Evolutionary conservation across 2,888 invertebrate genomes (phyloP).

Genomic region (Chalcis sispes): DNA sequence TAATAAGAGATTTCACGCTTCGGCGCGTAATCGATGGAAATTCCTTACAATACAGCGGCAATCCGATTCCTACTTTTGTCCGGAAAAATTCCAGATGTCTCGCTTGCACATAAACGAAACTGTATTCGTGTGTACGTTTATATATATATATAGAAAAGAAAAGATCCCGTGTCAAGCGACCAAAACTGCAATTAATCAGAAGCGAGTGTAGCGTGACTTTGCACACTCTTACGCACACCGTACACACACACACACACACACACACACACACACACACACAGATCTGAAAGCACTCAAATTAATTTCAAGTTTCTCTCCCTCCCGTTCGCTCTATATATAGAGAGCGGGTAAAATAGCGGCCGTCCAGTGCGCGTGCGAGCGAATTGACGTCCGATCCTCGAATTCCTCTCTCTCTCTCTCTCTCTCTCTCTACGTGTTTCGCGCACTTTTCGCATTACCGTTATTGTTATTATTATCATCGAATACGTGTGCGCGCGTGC

Average conservation of each 20-base stretch:
- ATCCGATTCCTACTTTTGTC: constrained; percentile 45
- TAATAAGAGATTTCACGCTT: constrained; percentile 53
- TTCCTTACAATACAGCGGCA: background rate
- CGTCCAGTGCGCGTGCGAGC: background rate
- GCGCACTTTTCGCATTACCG: constrained; percentile 34
- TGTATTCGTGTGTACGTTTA: background rate
- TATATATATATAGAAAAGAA: no score
- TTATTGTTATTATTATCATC: no score
- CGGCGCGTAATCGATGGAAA: constrained; percentile 24
- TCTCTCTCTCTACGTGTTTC: no score
- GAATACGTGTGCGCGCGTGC: background rate
- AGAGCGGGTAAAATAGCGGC: no score
- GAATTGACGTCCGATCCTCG: constrained; percentile 34
- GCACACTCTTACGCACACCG: no score
- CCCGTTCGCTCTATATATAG: background rate
- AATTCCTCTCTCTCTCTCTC: no score
- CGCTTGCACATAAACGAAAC: background rate
- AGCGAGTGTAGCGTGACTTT: constrained; percentile 26
- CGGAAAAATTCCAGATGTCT: constrained; percentile 53
- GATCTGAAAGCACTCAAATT: constrained; percentile 72
- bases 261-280: background rate
- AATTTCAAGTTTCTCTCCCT: constrained; percentile 67
- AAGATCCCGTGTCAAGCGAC: no score
- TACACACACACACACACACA: background rate
- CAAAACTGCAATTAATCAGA: constrained; percentile 50